Percentiles rank a stretch among this genome's conserved stretches.
Conservation (phyloP, 2,888 invertebrate species). For the Apamea epomidion region DNA sequence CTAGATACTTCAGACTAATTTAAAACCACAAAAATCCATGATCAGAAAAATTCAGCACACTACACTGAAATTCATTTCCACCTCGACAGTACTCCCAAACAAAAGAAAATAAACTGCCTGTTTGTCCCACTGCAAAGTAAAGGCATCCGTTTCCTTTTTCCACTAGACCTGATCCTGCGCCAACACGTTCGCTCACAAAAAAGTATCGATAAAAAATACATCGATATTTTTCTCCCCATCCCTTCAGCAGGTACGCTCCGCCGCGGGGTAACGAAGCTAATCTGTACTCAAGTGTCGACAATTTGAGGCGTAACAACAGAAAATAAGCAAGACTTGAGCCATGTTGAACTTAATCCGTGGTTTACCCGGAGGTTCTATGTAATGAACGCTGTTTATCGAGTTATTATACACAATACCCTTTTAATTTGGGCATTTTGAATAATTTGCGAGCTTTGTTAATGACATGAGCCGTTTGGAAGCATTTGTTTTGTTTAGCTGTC, state of each 20-base stretch:
- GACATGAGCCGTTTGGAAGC: constrained; percentile 17
- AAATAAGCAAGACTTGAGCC: constrained; percentile 86
- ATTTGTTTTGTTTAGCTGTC: constrained; percentile 4
- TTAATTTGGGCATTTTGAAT: constrained; percentile 62
- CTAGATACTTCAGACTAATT: background rate
- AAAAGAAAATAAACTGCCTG: background rate
- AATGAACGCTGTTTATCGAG: constrained; percentile 71
- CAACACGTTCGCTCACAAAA: background rate
- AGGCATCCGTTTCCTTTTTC: background rate
- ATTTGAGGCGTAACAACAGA: constrained; percentile 90
- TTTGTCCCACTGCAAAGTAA: too few species aligned
- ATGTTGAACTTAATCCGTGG: constrained; percentile 80
- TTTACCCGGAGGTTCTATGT: constrained; percentile 69
- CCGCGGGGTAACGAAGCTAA: constrained; percentile 90
- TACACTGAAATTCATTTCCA: background rate
- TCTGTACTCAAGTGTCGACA: constrained; percentile 90
- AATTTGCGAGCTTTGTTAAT: constrained; percentile 37
- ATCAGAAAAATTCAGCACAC: background rate
- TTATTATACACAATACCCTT: constrained; percentile 64
- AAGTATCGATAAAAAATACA: constrained; percentile 53
- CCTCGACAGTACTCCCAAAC: background rate
- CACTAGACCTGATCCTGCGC: background rate
- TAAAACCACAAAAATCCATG: background rate
- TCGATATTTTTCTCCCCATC: constrained; percentile 67
- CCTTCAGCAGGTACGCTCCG: constrained; percentile 82